Base-by-base conservation (phyloP, 1,140 invertebrate genomes). In the Galleria mellonella region DNA sequence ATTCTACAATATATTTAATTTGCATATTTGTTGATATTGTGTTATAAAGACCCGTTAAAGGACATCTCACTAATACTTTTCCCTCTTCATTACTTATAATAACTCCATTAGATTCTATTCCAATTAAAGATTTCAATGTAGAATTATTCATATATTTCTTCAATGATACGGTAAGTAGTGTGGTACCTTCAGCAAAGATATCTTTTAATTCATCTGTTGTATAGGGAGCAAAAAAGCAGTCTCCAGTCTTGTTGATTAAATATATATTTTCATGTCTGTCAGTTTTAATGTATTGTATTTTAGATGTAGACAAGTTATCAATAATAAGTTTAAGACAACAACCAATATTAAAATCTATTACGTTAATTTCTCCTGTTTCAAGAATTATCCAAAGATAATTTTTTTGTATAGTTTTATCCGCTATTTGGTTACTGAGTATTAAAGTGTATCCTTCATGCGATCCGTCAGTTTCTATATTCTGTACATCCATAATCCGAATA, bases 241-340 rank as follows among this genome's bases (percentile, higher is more conserved):
- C 76, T 28, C 71, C 70, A 67, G 68, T 72, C 62, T 77, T 72
- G 55, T 68, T 83, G 8, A 75, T 46, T 11, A 84, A 51, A 41
- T 65, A 50, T 37, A 83, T 43, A n/a, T 61, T 54, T 23, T 23
- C 17, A 23, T 57, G 49, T 4, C 42, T 47, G 35, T 48, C 37
- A 14, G 17, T 57, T 45, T 51, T 11, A 43, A 83, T 51, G 32
- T 53, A 41, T n/a, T 43, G 33, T 13, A 79, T 63, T 59, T 71
- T 74, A 30, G 72, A 72, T 40, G 63, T 62, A 0, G 57, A 46
- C 35, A 62, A 62, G 32, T 61, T 72, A 48, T 62, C 62, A 41
- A 56, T 50, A 31, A 30, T 51, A 14, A 83, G 46, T 55, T 63
- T 62, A n/a, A 65, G 15, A 33, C 60, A 48, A 1, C 38, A 42